Conservation (phyloP, 2,888 invertebrate genomes). For the Bellardia pandia region DNA sequence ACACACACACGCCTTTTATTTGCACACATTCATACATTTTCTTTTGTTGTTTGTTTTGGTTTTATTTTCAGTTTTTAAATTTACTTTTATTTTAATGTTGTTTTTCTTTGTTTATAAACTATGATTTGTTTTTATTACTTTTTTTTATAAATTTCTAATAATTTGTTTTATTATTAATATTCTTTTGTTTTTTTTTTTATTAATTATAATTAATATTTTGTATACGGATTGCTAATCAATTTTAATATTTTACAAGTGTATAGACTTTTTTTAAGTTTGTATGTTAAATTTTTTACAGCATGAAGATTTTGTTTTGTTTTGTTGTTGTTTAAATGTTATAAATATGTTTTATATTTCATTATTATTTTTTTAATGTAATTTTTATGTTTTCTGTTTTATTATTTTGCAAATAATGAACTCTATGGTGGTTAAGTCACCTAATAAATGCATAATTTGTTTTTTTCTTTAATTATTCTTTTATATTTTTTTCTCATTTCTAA, state of each 20-base stretch:
- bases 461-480: slow-evolving; percentile 67
- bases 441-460: slow-evolving; percentile 75
- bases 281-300: slow-evolving; percentile 66
- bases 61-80: slow-evolving; percentile 67
- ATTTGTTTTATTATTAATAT: slow-evolving; percentile 64
- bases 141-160: slow-evolving; percentile 64
- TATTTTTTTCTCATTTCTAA: slow-evolving; percentile 63
- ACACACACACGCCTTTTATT: slow-evolving; percentile 70
- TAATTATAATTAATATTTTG: slow-evolving; percentile 65
- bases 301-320: slow-evolving; percentile 52
- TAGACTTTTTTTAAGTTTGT: slow-evolving; percentile 34
- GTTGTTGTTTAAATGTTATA: slow-evolving; percentile 48
- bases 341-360: slow-evolving; percentile 50
- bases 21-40: slow-evolving; percentile 67
- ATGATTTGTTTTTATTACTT: slow-evolving; percentile 71
- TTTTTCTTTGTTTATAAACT: slow-evolving; percentile 62
- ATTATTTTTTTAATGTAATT: slow-evolving; percentile 13
- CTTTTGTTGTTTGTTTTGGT: slow-evolving; percentile 51
- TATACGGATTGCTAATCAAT: slow-evolving; percentile 72
- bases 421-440: slow-evolving; percentile 76
- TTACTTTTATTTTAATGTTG: slow-evolving; percentile 54
- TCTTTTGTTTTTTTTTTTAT: slow-evolving; percentile 45
- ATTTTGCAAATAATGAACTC: slow-evolving; percentile 74
- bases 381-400: slow-evolving; percentile 39
- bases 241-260: slow-evolving; percentile 71